Evolutionary conservation across 2,888 invertebrate species (phyloP).

Genomic region (Epistrophe eligans): DNA sequence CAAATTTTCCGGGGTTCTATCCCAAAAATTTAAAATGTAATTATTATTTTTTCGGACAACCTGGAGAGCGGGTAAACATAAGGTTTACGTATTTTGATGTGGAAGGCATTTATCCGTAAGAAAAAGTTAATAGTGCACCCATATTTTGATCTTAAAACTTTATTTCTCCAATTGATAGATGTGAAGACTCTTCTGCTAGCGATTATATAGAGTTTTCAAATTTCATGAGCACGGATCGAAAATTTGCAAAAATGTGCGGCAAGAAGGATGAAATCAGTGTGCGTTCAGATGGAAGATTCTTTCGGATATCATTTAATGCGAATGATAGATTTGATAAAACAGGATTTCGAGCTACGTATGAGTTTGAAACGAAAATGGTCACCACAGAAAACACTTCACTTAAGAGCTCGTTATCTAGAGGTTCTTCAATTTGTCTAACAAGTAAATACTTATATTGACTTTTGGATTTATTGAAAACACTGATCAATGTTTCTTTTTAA

Average conservation of each 20-base stretch:
- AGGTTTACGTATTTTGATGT: slow-evolving; percentile 96
- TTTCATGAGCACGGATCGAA: slow-evolving; percentile 94
- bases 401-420: slow-evolving; percentile 76
- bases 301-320: slow-evolving; percentile 96
- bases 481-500: background rate
- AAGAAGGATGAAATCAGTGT: slow-evolving; percentile 88
- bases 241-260: slow-evolving; percentile 95
- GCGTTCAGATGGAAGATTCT: slow-evolving; percentile 95
- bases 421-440: background rate
- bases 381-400: slow-evolving; percentile 80
- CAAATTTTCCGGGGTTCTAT: slow-evolving; percentile 95
- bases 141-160: background rate
- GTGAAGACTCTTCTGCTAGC: slow-evolving; percentile 95
- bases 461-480: background rate
- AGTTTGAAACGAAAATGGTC: slow-evolving; percentile 89
- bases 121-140: background rate
- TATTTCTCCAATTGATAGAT: slow-evolving; percentile 85
- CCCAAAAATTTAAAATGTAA: slow-evolving; percentile 95
- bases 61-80: slow-evolving; percentile 91
- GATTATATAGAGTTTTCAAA: slow-evolving; percentile 99
- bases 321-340: slow-evolving; percentile 97
- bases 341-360: slow-evolving; percentile 96
- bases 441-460: background rate
- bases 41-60: slow-evolving; percentile 94
- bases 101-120: slow-evolving; percentile 97